Evolutionary conservation across 1,140 invertebrate genomes (phyloP).

Genomic region (Littorina saxatilis): DNA sequence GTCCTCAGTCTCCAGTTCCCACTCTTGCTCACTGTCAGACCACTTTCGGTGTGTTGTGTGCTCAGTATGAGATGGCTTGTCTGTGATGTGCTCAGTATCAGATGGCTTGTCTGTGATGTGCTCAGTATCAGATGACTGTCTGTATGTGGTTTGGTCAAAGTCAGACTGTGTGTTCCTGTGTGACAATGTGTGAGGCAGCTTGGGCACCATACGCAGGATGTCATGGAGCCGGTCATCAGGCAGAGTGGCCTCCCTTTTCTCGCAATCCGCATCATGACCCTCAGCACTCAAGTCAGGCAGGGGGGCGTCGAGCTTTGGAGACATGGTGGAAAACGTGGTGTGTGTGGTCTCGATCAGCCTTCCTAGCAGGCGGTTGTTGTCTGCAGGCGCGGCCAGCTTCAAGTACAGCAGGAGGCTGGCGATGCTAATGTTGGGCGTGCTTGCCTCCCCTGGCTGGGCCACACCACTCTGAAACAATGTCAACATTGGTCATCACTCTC

Average conservation of each 20-base stretch:
- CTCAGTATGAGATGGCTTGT: not conserved
- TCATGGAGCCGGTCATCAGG: not conserved
- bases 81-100: not conserved
- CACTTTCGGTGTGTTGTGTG: too few species aligned
- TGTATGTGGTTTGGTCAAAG: not conserved
- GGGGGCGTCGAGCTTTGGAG: not conserved
- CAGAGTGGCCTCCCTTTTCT: not conserved
- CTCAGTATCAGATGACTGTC: not conserved
- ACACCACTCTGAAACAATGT: not conserved
- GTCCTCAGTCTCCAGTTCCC: too few species aligned
- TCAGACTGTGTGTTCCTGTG: too few species aligned
- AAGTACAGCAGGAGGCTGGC: constrained; percentile 23
- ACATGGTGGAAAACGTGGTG: not conserved
- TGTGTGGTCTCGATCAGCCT: constrained; percentile 10
- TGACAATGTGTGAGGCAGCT: too few species aligned
- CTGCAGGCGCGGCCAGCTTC: constrained; percentile 15
- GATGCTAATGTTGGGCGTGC: constrained; percentile 11
- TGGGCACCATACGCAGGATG: not conserved
- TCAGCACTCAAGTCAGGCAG: not conserved
- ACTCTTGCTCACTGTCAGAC: too few species aligned
- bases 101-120: not conserved
- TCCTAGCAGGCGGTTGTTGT: constrained; percentile 4
- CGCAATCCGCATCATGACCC: too few species aligned
- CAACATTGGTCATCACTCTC: too few species aligned
- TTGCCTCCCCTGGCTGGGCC: not conserved